A percentile compares a stretch with the other conserved stretches of the same genome.
phyloP scores from a whole-genome alignment of 2,888 invertebrate genomes.

The Theodoxus fluviatilis region DNA sequence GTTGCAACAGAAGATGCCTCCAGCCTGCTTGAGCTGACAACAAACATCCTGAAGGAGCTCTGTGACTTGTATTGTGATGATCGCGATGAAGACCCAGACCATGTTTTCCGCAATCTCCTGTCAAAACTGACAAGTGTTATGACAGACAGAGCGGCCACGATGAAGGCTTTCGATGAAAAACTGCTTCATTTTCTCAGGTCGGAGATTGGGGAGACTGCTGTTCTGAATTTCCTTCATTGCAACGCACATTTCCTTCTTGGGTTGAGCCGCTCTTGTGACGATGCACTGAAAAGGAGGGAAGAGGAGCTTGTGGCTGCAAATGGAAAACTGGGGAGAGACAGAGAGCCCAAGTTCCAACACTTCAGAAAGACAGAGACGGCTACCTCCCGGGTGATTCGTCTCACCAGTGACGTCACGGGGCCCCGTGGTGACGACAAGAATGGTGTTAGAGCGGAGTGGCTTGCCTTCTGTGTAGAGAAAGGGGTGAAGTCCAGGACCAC shows the following conservation, averaged over 20 bases:
- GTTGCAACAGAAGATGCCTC: not conserved
- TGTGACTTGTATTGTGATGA: not conserved
- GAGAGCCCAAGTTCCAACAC: not conserved
- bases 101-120: not conserved
- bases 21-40: not conserved
- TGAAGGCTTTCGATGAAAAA: not conserved
- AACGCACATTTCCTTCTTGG: constrained; percentile 3
- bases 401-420: no score
- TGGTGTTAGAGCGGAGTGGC: no score
- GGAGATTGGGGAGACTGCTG: not conserved
- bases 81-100: not conserved
- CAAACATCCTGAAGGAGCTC: not conserved
- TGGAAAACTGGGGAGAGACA: not conserved
- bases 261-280: not conserved
- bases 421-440: no score
- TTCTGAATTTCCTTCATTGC: not conserved
- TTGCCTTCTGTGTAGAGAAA: no score
- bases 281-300: not conserved
- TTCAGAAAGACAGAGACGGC: not conserved
- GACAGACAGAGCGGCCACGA: not conserved
- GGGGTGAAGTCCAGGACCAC: no score
- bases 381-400: not conserved
- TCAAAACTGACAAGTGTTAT: not conserved
- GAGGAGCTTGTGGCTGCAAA: no score
- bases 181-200: not conserved